phyloP scores from a whole-genome alignment of 2,888 invertebrate genomes.

The Drosophila atroscutellata region DNA sequence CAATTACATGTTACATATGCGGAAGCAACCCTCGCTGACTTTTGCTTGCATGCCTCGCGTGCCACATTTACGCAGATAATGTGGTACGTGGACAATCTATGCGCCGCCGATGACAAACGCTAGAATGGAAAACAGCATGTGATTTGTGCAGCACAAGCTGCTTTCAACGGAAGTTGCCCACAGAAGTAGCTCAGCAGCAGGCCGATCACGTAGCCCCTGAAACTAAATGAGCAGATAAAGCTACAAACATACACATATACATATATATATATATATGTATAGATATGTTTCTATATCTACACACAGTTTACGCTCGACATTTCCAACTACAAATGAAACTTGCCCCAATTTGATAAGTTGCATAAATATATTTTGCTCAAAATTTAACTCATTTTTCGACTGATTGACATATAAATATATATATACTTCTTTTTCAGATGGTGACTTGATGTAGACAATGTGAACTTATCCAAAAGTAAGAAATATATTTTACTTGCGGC shows the following conservation, averaged over 20 bases:
- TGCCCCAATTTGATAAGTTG: neutral
- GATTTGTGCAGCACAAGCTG: constrained; percentile 49
- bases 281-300: neutral
- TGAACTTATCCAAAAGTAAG: neutral
- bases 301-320: neutral
- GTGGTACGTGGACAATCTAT: constrained; percentile 53
- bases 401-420: neutral
- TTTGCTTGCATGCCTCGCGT: constrained; percentile 42
- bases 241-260: neutral
- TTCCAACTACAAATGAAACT: neutral
- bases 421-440: neutral
- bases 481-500: neutral
- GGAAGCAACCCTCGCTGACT: constrained; percentile 14
- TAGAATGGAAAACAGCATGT: constrained; percentile 19
- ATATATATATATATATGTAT: neutral
- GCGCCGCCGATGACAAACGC: constrained; percentile 28
- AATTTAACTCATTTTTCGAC: neutral
- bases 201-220: constrained; percentile 35
- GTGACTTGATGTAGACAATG: neutral
- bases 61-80: constrained; percentile 38
- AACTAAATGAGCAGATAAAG: constrained; percentile 18
- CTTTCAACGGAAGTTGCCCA: constrained; percentile 53
- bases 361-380: neutral
- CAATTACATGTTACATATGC: neutral
- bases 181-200: constrained; percentile 52